Evolutionary conservation across 1,140 invertebrate genomes (phyloP).

Genomic region (Phymorhynchus buccinoides): DNA sequence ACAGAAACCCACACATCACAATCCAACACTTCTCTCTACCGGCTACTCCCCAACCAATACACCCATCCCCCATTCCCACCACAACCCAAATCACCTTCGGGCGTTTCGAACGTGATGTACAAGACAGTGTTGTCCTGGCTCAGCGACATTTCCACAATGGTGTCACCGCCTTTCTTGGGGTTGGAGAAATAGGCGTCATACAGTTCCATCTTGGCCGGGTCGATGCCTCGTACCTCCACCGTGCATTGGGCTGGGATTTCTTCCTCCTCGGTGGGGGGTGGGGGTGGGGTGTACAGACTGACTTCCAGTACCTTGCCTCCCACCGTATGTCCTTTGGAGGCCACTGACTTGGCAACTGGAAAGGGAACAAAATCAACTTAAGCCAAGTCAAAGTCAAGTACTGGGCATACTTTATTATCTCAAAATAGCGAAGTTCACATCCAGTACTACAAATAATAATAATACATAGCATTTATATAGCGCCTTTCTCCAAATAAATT

Average conservation of each 20-base stretch:
- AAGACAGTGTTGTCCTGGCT: slow-evolving; percentile 26
- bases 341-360: slow-evolving; percentile 35
- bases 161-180: slow-evolving; percentile 32
- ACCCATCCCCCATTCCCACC: too few relatives aligned
- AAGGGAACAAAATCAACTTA: too few relatives aligned
- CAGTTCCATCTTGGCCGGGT: slow-evolving; percentile 14
- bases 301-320: slow-evolving; percentile 39
- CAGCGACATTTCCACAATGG: not conserved
- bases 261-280: slow-evolving; percentile 4
- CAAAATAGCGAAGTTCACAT: too few relatives aligned
- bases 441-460: too few relatives aligned
- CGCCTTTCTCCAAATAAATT: too few relatives aligned
- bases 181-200: slow-evolving; percentile 35
- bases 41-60: too few relatives aligned
- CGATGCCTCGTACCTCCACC: slow-evolving; percentile 34
- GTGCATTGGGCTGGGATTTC: slow-evolving; percentile 14
- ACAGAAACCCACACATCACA: too few relatives aligned
- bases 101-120: slow-evolving; percentile 36
- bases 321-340: slow-evolving; percentile 39
- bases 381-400: too few relatives aligned
- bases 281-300: slow-evolving; percentile 38
- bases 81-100: slow-evolving; percentile 11
- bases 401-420: too few relatives aligned
- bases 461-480: too few relatives aligned
- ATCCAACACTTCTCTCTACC: too few relatives aligned